Base-by-base conservation (phyloP, 2,797 vertebrate genomes). In the Neosilurus mollespiculum region DNA sequence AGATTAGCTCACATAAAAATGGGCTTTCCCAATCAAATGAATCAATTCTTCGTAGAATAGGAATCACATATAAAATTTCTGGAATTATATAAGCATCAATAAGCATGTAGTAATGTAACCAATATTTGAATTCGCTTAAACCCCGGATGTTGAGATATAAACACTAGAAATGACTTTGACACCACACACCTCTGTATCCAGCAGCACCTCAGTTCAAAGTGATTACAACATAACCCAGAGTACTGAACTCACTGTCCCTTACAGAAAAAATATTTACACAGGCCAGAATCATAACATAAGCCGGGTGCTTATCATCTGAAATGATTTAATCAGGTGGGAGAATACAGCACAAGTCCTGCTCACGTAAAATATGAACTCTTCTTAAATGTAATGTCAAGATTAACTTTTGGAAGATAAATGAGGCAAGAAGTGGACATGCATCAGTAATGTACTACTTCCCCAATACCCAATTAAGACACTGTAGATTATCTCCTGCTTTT, bases 241-340 rank as follows among this genome's bases (percentile, higher is more conserved):
- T 37, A 67, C 12, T n/a, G 26, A 75, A 34, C 72, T 75, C 18
- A 34, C 54, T 75, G 54, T 58, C 58, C 54, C 26, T 58, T 58
- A 75, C 72, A 58, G 30, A 53, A 58, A 26, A 75, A 11, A 58
- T 58, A 75, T 75, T 75, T 75, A 15, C 53, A 75, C 71, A 73
- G 51, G 24, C 24, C 2, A 56, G 34, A 75, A 14, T 75, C 72
- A 34, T 26, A 75, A 37, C 72, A 75, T 4, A 22, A 22, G 4
- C 2, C 20, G 51, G 51, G 24, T 16, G 71, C n/a, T 73, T 73
- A 12, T 58, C 18, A 75, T 34, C 2, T 58, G 26, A 24, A 58
- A 22, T 37, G 26, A 58, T 58, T 75, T 12, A 58, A 58, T 53
- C 20, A 11, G 16, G 16, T 54, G n/a, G 16, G 53, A 75, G 56